Evolutionary conservation across 2,113 vertebrate genomes (phyloP).

Genomic region (Stictonetta naevosa): DNA sequence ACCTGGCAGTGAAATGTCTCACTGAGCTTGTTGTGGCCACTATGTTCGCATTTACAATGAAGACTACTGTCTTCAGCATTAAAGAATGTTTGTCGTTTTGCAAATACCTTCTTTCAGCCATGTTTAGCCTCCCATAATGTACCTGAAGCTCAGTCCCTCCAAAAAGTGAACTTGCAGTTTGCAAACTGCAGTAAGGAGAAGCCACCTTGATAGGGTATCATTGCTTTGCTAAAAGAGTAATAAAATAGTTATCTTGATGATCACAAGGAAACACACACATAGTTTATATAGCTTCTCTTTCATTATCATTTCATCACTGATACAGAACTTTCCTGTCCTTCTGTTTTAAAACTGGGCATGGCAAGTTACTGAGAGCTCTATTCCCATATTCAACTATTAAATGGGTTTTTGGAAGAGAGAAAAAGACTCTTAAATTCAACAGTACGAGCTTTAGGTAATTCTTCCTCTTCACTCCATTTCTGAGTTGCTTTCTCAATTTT

Average conservation of each 20-base stretch:
- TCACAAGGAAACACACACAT: not conserved
- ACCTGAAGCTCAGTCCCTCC: not conserved
- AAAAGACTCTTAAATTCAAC: not conserved
- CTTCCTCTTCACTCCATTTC: not conserved
- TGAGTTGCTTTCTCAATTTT: not conserved
- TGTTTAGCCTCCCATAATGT: not conserved
- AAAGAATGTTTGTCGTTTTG: not conserved
- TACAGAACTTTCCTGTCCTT: not conserved
- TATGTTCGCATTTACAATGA: not conserved
- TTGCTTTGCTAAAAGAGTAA: not conserved
- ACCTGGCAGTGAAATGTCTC: slow-evolving; percentile 2
- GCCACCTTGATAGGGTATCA: not conserved
- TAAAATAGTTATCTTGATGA: not conserved
- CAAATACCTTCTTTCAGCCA: not conserved
- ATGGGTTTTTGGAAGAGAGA: not conserved
- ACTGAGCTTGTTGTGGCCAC: not conserved
- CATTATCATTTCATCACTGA: not conserved
- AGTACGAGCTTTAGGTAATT: not conserved
- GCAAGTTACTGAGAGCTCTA: not conserved
- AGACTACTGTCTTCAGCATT: not conserved
- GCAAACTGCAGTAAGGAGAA: not conserved
- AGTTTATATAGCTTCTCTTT: not conserved
- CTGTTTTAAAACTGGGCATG: not conserved
- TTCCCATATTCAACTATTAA: not conserved
- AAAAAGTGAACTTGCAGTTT: not conserved